These are phyloP conservation scores for Heliothis peltigera DNA, from an alignment of 2,888 invertebrate species.

Conservation along the genomic window DNA sequence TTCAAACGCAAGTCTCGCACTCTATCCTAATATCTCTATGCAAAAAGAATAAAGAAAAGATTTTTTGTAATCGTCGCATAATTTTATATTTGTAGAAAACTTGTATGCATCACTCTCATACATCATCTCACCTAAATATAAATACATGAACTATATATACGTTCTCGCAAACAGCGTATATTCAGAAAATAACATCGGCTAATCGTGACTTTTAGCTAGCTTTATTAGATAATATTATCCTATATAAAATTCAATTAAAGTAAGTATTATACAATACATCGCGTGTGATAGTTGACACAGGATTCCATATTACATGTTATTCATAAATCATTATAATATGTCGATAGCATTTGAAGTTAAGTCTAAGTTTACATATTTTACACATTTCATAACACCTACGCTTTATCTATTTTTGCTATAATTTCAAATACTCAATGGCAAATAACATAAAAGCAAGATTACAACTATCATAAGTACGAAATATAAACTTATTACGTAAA, in stretches of 20 bases:
- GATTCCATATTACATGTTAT: constrained; percentile 71
- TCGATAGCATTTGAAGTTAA: constrained; percentile 70
- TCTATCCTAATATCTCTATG: no score
- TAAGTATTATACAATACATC: constrained; percentile 82
- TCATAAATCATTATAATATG: constrained; percentile 68
- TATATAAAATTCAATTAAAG: constrained; percentile 83
- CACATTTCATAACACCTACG: constrained; percentile 76
- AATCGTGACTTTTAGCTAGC: constrained; percentile 88
- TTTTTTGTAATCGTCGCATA: constrained; percentile 81
- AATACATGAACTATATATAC: constrained; percentile 84
- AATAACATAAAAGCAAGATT: constrained; percentile 86
- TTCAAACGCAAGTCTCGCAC: no score
- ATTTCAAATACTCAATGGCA: constrained; percentile 83
- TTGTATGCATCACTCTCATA: constrained; percentile 86
- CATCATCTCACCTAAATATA: constrained; percentile 85
- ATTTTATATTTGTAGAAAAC: constrained; percentile 89
- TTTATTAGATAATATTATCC: constrained; percentile 74
- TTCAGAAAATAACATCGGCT: constrained; percentile 89
- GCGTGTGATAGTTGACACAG: constrained; percentile 75
- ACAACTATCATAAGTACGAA: constrained; percentile 88
- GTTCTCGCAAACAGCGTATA: constrained; percentile 84
- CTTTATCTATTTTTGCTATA: constrained; percentile 85
- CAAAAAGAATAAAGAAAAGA: constrained; percentile 62
- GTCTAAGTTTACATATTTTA: constrained; percentile 85
- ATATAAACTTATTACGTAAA: constrained; percentile 84